Conservation (phyloP, 2,113 vertebrate species). For the Channa argus region DNA sequence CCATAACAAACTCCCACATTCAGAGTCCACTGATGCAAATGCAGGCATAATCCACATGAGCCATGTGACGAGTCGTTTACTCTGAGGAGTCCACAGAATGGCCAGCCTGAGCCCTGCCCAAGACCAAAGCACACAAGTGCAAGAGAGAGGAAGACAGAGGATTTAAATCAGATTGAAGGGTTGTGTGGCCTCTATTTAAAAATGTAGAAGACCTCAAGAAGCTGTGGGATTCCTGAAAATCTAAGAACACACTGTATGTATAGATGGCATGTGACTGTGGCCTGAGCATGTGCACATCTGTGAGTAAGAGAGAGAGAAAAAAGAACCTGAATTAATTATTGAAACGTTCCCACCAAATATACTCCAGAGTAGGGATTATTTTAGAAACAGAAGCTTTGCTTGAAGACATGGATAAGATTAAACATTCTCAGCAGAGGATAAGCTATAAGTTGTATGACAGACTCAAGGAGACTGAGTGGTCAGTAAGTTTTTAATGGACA, state of each 20-base stretch:
- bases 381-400: conserved; percentile 47
- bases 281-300: conserved; percentile 29
- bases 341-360: conserved; percentile 48
- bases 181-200: conserved; percentile 45
- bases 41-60: conserved; percentile 27
- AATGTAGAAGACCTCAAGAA: conserved; percentile 34
- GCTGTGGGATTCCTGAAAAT: conserved; percentile 46
- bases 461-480: conserved; percentile 21
- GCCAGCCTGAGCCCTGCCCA: conserved; percentile 10
- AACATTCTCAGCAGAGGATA: conserved; percentile 40
- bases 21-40: conserved; percentile 31
- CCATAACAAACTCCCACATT: conserved; percentile 30
- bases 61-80: conserved; percentile 39
- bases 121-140: conserved; percentile 20
- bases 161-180: conserved; percentile 23
- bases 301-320: conserved; percentile 35
- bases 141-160: conserved; percentile 16
- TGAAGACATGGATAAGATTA: conserved; percentile 33
- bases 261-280: conserved; percentile 22
- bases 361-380: conserved; percentile 43
- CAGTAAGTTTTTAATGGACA: conserved; percentile 22
- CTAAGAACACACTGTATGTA: conserved; percentile 3
- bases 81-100: conserved; percentile 18
- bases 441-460: conserved; percentile 17
- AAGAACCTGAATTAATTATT: conserved; percentile 67